Conservation (phyloP, 2,797 vertebrate genomes). For the Scolopax rusticola region DNA sequence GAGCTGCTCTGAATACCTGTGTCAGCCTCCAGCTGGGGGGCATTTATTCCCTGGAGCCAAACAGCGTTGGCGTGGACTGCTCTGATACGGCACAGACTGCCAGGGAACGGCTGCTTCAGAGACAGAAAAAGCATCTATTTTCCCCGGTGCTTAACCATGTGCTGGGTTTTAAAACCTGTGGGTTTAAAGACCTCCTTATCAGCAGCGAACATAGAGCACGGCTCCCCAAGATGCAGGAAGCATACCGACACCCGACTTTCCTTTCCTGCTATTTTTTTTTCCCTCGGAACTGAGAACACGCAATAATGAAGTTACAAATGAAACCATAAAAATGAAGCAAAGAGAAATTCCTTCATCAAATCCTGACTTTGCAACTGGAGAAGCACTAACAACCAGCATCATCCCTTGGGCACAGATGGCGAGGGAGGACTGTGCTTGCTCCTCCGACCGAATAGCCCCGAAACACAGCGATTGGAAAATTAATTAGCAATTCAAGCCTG, state of each 20-base stretch:
- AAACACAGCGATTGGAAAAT: not conserved
- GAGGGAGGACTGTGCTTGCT: not conserved
- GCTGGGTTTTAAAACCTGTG: not conserved
- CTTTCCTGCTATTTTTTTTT: not conserved
- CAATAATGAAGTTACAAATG: not conserved
- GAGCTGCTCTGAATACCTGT: not conserved
- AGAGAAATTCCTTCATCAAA: not conserved
- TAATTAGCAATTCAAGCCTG: not conserved
- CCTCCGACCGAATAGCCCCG: not conserved
- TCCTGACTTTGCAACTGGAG: not conserved
- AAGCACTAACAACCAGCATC: not conserved
- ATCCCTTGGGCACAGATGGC: not conserved
- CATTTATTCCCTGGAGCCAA: not conserved
- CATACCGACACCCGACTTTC: not conserved
- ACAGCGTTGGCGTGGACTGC: not conserved
- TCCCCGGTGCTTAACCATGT: not conserved
- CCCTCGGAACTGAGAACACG: not conserved
- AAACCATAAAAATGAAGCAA: not conserved
- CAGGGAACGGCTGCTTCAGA: not conserved
- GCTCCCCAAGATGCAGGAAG: constrained; percentile 11
- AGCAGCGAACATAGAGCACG: not conserved
- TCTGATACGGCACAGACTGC: not conserved
- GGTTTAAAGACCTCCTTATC: constrained; percentile 36
- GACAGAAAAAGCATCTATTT: not conserved
- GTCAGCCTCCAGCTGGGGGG: not conserved